These are phyloP conservation scores for Chelonia mydas DNA, from an alignment of 2,797 vertebrate species.

Conservation along the genomic window DNA sequence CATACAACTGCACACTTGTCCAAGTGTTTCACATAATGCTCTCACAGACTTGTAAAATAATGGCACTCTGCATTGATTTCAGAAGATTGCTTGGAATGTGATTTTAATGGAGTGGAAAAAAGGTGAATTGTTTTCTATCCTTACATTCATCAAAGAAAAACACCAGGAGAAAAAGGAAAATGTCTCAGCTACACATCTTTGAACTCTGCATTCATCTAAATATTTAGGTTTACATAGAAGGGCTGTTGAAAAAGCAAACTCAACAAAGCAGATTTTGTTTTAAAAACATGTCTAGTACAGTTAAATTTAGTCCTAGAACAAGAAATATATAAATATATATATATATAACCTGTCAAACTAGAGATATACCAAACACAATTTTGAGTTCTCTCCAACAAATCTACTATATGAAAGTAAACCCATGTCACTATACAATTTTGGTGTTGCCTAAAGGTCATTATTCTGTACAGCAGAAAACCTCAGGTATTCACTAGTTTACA, in stretches of 20 bases:
- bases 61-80: neutral
- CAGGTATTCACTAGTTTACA: neutral
- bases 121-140: slow-evolving; percentile 46
- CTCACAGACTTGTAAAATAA: slow-evolving; percentile 51
- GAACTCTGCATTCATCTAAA: slow-evolving; percentile 39
- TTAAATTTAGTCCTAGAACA: slow-evolving; percentile 1
- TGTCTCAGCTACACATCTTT: neutral
- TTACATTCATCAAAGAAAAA: slow-evolving; percentile 24
- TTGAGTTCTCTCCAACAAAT: neutral
- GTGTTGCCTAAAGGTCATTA: neutral
- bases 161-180: neutral
- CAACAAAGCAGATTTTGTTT: slow-evolving; percentile 24
- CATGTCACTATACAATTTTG: neutral
- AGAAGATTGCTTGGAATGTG: slow-evolving; percentile 45
- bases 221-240: slow-evolving; percentile 16
- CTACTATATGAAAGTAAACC: neutral
- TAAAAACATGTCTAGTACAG: neutral
- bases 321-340: neutral
- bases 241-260: slow-evolving; percentile 24
- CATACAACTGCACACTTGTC: slow-evolving; percentile 16
- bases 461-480: neutral
- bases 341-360: neutral
- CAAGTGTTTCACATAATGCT: slow-evolving; percentile 44
- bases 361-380: neutral
- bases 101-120: slow-evolving; percentile 59